These are phyloP conservation scores for Melanocharis versteri DNA, from an alignment of 2,113 vertebrate species.

Conservation along the genomic window DNA sequence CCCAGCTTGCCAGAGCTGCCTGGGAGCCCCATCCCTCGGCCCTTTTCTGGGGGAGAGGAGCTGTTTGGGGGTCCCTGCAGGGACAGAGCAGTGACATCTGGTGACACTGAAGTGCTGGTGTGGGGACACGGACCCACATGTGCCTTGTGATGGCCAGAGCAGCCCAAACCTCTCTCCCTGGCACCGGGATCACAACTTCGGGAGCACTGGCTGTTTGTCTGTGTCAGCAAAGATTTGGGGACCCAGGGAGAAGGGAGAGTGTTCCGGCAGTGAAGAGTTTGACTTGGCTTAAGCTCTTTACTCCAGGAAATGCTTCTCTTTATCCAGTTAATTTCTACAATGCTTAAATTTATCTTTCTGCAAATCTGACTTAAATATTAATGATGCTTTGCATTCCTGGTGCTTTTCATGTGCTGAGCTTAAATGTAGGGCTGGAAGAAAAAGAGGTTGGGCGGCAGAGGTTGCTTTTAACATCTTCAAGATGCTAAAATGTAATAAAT, in stretches of 20 bases:
- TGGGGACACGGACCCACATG: neutral
- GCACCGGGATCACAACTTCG: neutral
- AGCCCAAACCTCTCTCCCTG: neutral
- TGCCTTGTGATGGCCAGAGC: neutral
- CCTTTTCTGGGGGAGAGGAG: neutral
- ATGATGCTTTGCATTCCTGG: neutral
- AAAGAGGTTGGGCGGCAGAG: neutral
- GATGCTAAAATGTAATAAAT: neutral
- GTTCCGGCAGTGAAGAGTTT: neutral
- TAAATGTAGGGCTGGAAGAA: neutral
- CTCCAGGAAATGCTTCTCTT: neutral
- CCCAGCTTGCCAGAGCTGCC: neutral
- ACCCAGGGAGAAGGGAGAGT: neutral
- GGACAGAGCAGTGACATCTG: neutral
- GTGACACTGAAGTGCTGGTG: rapidly evolving
- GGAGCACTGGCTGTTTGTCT: neutral
- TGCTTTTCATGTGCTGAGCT: neutral
- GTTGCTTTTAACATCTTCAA: neutral
- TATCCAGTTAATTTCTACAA: neutral
- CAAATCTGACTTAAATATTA: slow-evolving; percentile 21
- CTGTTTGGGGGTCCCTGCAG: neutral
- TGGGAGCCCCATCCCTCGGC: rapidly evolving
- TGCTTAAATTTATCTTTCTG: neutral
- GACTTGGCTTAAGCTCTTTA: neutral
- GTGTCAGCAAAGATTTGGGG: rapidly evolving